Base-by-base conservation (phyloP, 1,140 invertebrate genomes). In the Lineus longissimus region DNA sequence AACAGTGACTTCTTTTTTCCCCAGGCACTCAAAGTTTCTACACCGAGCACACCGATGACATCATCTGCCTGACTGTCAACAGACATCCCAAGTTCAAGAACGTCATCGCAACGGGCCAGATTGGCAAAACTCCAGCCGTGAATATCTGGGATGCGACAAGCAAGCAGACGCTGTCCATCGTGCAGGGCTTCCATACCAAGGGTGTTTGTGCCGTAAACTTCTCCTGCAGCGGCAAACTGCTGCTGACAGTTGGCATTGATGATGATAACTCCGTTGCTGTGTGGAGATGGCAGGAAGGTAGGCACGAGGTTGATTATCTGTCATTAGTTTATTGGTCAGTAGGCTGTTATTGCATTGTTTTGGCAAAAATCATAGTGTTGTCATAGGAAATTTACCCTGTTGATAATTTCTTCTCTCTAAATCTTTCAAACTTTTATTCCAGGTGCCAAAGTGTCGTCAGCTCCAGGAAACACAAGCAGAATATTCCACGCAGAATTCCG, bases 231-330 rank as follows among this genome's bases (percentile, higher is more conserved):
- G 82, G 82, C 2, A 81, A 81, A 65, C 73, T 77, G 40, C 59
- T 83, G 29, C 58, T 82, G 31, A 74, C 76, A 19, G 80, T 81
- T 17, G 80, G 76, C 11, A 47, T 82, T 41, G 80, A 80, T 65
- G 72, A 72, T 33, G 74, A 79, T 23, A 76, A 81, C 62, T 72
- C 73, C 55, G 62, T 83, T 11, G 70, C 68, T 57, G 77, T 82
- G 1, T 83, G 81, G 80, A 74, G 76, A 65, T 83, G 81, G 81
- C 73, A 81, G 62, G 80, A 82, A 67, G 78, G 79, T 78, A 57
- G 36, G 68, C 61, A 51, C n/a, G 6, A 19, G 25, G n/a, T n/a
- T n/a, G n/a, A n/a, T n/a, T n/a, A n/a, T n/a, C n/a, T n/a, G n/a
- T n/a, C n/a, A n/a, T 41, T 51, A 33, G 57, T 17, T 68, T 40